These are phyloP conservation scores for Microcebus griseorufus DNA, from an alignment of 2,113 vertebrate species.

Conservation along the genomic window DNA sequence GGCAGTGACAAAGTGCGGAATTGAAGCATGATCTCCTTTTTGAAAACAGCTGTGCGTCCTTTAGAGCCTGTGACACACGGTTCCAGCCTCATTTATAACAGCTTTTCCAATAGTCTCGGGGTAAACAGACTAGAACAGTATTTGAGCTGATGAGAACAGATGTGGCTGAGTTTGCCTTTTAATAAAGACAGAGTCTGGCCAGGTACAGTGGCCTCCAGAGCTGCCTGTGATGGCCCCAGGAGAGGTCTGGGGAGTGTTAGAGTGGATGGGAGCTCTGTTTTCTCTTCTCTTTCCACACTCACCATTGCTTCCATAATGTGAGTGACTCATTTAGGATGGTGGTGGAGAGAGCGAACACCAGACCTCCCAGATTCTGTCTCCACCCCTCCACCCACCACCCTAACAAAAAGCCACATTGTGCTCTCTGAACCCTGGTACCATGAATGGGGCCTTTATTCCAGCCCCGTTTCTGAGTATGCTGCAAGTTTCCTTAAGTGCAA, in stretches of 20 bases:
- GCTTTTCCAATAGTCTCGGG: neutral
- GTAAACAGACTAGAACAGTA: neutral
- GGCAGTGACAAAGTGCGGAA: neutral
- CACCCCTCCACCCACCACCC: conserved; percentile 34
- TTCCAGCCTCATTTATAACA: neutral
- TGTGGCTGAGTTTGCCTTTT: neutral
- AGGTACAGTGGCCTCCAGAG: neutral
- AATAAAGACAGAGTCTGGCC: neutral
- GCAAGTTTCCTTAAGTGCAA: conserved; percentile 39
- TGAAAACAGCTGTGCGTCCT: neutral
- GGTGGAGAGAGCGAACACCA: conserved; percentile 20
- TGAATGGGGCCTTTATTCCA: conserved; percentile 71
- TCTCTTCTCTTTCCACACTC: neutral
- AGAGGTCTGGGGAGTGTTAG: neutral
- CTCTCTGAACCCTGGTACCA: neutral
- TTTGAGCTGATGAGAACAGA: neutral
- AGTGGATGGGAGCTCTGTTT: neutral
- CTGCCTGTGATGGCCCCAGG: neutral
- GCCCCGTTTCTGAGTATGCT: conserved; percentile 13
- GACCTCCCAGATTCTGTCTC: conserved; percentile 62
- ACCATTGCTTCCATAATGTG: conserved; percentile 4
- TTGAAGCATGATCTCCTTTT: neutral
- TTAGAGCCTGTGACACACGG: neutral
- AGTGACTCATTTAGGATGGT: conserved; percentile 3
- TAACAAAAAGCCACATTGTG: conserved; percentile 70